Conservation (phyloP, 1,140 invertebrate species). For the Drosophila kikkawai region DNA sequence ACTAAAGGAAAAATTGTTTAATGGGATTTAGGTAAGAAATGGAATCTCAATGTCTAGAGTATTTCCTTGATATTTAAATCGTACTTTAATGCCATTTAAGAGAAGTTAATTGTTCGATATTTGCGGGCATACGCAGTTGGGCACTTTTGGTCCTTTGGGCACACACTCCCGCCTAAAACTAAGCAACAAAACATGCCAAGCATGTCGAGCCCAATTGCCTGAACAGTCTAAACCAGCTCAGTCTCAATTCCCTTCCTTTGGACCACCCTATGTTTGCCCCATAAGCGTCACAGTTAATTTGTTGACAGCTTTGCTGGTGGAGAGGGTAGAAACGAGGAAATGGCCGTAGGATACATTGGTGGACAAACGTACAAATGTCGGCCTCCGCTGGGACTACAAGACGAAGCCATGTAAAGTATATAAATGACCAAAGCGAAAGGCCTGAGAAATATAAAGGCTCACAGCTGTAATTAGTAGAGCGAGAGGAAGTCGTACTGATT, state of each 20-base stretch:
- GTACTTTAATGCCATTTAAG: slow-evolving; percentile 33
- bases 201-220: slow-evolving; percentile 56
- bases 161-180: slow-evolving; percentile 65
- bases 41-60: neutral
- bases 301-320: slow-evolving; percentile 70
- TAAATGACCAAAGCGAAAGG: slow-evolving; percentile 56
- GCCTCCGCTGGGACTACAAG: slow-evolving; percentile 56
- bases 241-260: slow-evolving; percentile 6
- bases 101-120: slow-evolving; percentile 77
- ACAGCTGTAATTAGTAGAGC: slow-evolving; percentile 52
- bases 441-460: slow-evolving; percentile 41
- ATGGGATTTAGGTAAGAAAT: neutral
- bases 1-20: neutral
- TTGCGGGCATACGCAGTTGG: slow-evolving; percentile 62
- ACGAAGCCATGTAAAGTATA: slow-evolving; percentile 59
- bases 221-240: slow-evolving; percentile 20
- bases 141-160: slow-evolving; percentile 53
- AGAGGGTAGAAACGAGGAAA: slow-evolving; percentile 14
- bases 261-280: slow-evolving; percentile 7
- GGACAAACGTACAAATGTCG: slow-evolving; percentile 54
- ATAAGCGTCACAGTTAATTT: slow-evolving; percentile 78
- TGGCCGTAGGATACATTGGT: slow-evolving; percentile 40
- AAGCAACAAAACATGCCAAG: slow-evolving; percentile 68
- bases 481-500: neutral
- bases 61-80: slow-evolving; percentile 53